Conservation (phyloP, 2,113 vertebrate species). For the Pavo muticus region DNA sequence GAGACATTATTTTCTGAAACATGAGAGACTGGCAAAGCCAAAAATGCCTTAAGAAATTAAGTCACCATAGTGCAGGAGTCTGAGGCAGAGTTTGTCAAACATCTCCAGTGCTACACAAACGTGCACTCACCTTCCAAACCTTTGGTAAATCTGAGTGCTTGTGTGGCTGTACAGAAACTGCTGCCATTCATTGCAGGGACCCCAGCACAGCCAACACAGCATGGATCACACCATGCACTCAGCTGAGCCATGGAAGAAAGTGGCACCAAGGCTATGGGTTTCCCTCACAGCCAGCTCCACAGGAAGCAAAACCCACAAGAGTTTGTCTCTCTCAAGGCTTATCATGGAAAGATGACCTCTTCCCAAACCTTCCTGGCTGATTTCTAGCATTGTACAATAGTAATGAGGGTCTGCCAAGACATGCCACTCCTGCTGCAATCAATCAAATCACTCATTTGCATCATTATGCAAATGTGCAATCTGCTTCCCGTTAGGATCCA, state of each 20-base stretch:
- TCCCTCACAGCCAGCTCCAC: neutral
- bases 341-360: neutral
- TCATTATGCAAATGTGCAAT: neutral
- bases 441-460: neutral
- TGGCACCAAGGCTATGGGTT: neutral
- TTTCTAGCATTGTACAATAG: neutral
- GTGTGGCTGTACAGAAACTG: neutral
- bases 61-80: neutral
- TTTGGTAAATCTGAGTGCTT: no score
- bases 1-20: neutral
- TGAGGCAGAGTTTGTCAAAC: neutral
- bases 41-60: neutral
- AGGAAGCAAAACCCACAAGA: neutral
- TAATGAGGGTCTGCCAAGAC: neutral
- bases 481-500: neutral
- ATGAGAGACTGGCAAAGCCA: neutral
- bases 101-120: rapidly evolving
- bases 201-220: neutral
- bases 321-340: neutral
- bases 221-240: rapidly evolving
- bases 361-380: neutral
- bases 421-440: neutral
- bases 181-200: neutral
- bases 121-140: neutral
- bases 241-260: neutral